These are phyloP conservation scores for Craniophora ligustri DNA, from an alignment of 2,888 invertebrate species.

Conservation along the genomic window DNA sequence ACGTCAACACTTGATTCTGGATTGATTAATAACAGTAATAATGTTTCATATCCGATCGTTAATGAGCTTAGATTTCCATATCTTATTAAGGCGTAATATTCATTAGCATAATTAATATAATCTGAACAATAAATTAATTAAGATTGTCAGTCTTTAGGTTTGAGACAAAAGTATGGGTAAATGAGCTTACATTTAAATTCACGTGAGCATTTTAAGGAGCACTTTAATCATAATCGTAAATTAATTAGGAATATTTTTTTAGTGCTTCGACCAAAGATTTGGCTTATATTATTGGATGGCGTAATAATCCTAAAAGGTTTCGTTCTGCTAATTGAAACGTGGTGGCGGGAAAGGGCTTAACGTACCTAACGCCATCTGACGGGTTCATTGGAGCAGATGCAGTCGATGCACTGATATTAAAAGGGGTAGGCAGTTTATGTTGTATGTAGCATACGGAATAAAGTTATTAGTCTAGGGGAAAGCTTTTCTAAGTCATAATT, in stretches of 20 bases:
- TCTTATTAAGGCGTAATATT: not conserved
- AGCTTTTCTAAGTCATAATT: not conserved
- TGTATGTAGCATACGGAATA: not conserved
- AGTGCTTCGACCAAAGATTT: not conserved
- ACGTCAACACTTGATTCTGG: too few relatives aligned
- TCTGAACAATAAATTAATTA: not conserved
- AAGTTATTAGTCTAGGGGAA: not conserved
- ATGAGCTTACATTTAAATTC: too few relatives aligned
- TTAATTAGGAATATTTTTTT: not conserved
- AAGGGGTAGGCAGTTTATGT: slow-evolving; percentile 3
- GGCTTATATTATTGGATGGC: slow-evolving; percentile 1
- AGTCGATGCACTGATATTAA: slow-evolving; percentile 30
- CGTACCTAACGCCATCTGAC: slow-evolving; percentile 42
- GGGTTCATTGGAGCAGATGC: slow-evolving; percentile 44
- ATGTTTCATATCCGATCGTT: too few relatives aligned
- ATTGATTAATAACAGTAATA: too few relatives aligned
- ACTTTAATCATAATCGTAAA: too few relatives aligned
- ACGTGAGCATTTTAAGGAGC: too few relatives aligned
- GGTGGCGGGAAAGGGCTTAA: slow-evolving; percentile 23
- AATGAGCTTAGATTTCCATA: too few relatives aligned
- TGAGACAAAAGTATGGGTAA: too few relatives aligned
- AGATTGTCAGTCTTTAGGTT: not conserved
- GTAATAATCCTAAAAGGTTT: slow-evolving; percentile 43
- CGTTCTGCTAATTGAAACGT: slow-evolving; percentile 32
- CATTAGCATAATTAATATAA: not conserved